Base-by-base conservation (phyloP, 1,140 invertebrate genomes). In the Batillaria attramentaria region DNA sequence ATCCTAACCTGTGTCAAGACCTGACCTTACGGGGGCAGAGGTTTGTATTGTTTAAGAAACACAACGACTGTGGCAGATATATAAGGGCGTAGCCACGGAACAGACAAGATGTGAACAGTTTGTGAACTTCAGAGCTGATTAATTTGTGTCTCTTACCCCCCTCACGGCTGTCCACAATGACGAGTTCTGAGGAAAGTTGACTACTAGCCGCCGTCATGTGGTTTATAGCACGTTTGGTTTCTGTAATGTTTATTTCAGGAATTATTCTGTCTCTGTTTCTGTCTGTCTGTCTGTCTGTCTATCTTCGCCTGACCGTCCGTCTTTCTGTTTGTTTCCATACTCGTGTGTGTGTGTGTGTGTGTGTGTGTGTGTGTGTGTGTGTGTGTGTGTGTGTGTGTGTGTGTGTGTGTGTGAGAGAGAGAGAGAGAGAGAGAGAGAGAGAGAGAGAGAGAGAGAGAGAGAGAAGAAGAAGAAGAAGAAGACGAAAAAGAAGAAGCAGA, bases 291-390 rank as follows among this genome's bases (percentile, higher is more conserved):
- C 13, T 60, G 5, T 76, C 1, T 60, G 50, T 57, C 46, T 39
- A 20, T 62, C 3, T 60, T 1, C 62, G 16, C 57, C 24, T 20
- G 5, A n/a, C n/a, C n/a, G n/a, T n/a, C n/a, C 46, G 24, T 62
- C 5, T n/a, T n/a, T 62, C 5, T n/a, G 57, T 62, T 16, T n/a
- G 57, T 62, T 13, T 62, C 20, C 28, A 28, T 35, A 18, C 35
- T 24, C 4, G 54, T 28, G 28, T 73, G 37, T 73, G 72, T 50
- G 31, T 60, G 31, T 33, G 31, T 33, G 46, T 35, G 46, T 60
- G 73, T 60, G 73, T 76, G 54, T 76, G 54, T 60, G 13, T 60
- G 31, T 60, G 5, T 76, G 5, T 60, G 50, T 57, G 73, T 39
- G 31, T 62, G 50, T 60, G 5, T 76, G 16, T 50, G 46, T 20